Evolutionary conservation across 2,797 vertebrate species (phyloP).

Genomic region (Pseudochirops corinnae): DNA sequence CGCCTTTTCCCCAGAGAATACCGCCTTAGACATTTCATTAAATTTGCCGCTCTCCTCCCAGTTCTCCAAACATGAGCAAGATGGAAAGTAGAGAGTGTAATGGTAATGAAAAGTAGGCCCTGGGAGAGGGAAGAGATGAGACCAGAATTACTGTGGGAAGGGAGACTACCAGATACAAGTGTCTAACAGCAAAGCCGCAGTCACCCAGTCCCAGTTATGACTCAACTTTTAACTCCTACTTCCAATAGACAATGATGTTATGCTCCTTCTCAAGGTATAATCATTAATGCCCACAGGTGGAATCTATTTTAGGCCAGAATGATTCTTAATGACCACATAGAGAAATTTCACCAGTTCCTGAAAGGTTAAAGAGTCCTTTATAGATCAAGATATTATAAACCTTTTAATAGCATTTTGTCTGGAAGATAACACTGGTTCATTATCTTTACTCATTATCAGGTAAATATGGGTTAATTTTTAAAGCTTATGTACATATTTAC

Average conservation of each 20-base stretch:
- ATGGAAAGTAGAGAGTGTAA: neutral
- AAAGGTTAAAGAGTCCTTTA: slow-evolving; percentile 11
- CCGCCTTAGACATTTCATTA: neutral
- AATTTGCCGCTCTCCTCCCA: neutral
- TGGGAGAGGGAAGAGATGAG: neutral
- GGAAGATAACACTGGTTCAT: slow-evolving; percentile 31
- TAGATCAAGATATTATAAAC: slow-evolving; percentile 49
- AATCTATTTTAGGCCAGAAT: neutral
- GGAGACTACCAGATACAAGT: neutral
- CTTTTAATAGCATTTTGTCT: slow-evolving; percentile 44
- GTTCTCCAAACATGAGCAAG: neutral
- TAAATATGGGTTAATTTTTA: slow-evolving; percentile 71
- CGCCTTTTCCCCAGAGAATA: neutral
- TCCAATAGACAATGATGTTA: neutral
- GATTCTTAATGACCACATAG: neutral
- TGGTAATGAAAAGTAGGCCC: neutral
- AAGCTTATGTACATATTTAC: slow-evolving; percentile 7
- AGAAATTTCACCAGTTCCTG: slow-evolving; percentile 26
- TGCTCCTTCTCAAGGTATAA: slow-evolving; percentile 20
- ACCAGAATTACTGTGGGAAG: neutral
- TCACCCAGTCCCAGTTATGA: neutral
- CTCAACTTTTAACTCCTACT: neutral
- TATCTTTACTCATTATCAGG: slow-evolving; percentile 66
- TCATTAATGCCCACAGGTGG: neutral
- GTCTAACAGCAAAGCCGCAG: neutral